Base-by-base conservation (phyloP, 2,888 invertebrate species). In the Caenorhabditis drosophilae region DNA sequence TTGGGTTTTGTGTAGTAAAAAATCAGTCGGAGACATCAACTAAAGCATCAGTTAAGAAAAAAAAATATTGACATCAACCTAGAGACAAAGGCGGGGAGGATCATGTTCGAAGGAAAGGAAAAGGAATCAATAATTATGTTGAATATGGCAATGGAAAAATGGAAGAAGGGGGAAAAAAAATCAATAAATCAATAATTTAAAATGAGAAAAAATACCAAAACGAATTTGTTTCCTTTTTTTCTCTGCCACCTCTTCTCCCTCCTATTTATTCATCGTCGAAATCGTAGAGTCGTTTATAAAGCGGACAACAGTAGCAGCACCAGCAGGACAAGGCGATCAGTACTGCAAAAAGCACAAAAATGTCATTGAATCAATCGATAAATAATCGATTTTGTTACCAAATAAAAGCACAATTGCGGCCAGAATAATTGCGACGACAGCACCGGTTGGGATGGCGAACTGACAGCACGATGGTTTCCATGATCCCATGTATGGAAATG, bases 391-490 rank as follows among this genome's bases (percentile, higher is more conserved):
- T n/a, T n/a, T n/a, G n/a, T 64, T 16, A 76, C 79, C 76, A 22
- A 76, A 59, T 0, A 83, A 50, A 4, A 83, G 67, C 9, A 84
- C 75, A 40, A 83, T 82, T 6, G 75, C 69, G 2, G 80, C 82
- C 34, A 83, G 74, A 53, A 83, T 83, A 49, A 84, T 75, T 9
- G 82, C 79, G 6, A 82, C 81, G 12, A 83, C 75, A 11, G 83
- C 83, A 25, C 83, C 83, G 9, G 83, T 81, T 16, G 83, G 83
- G 40, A 83, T 80, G 42, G 83, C 83, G 62, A 80, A 83, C 20
- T 81, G 81, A 51, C 83, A 83, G 67, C 83, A 83, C 3, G 81
- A 80, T 0, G 83, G 83, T 71, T 83, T 83, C 83, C 83, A 83
- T 25, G 67, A 67, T 41, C 77, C 80, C 72, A 80, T 68, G 42